Percentiles rank a stretch among this genome's conserved stretches.
These are phyloP conservation scores for Cyclina sinensis DNA, from an alignment of 1,140 invertebrate genomes.

Conservation along the genomic window DNA sequence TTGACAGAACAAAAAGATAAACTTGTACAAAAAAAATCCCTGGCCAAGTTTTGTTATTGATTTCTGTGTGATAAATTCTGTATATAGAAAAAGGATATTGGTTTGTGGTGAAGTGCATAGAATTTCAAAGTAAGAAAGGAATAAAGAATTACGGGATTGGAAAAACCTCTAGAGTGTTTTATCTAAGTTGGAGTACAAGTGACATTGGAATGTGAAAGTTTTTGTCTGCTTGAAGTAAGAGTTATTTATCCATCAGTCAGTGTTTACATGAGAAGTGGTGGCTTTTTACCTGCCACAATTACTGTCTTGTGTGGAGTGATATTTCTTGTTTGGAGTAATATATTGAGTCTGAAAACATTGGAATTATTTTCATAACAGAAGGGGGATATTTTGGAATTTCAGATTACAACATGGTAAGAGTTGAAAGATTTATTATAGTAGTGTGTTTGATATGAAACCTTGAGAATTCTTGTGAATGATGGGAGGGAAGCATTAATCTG, in stretches of 20 bases:
- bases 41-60: slow-evolving; percentile 23
- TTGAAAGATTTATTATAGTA: too few relatives aligned
- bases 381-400: too few relatives aligned
- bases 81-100: slow-evolving; percentile 24
- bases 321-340: neutral
- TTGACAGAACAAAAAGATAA: slow-evolving; percentile 40
- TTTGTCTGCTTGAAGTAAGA: neutral
- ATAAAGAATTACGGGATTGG: neutral
- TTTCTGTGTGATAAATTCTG: too few relatives aligned
- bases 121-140: slow-evolving; percentile 13
- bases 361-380: neutral
- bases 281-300: neutral
- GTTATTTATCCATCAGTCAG: neutral
- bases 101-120: slow-evolving; percentile 32
- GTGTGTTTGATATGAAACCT: too few relatives aligned
- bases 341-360: neutral
- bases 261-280: neutral
- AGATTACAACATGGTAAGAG: too few relatives aligned
- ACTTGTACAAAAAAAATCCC: slow-evolving; percentile 33
- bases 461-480: too few relatives aligned
- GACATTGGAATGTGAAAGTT: slow-evolving; percentile 28
- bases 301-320: neutral
- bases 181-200: neutral
- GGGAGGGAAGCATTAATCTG: too few relatives aligned
- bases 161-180: neutral